A percentile compares a stretch with the other conserved stretches of the same genome.
Conservation (phyloP, 2,888 invertebrate species). For the Lasioglossum villosulum region DNA sequence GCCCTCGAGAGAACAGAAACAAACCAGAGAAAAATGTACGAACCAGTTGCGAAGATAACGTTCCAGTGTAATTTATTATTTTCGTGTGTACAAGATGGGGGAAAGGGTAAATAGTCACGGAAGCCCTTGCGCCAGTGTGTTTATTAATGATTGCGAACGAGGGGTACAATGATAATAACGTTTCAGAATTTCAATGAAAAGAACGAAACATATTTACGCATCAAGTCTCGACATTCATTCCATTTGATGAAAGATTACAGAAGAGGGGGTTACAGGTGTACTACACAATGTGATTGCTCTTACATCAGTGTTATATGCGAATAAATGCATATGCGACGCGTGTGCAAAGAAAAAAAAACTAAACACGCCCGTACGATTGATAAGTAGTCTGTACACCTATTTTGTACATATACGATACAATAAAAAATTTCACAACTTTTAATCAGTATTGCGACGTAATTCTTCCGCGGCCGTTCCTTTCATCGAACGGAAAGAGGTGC, state of each 20-base stretch:
- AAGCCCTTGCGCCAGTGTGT: slow-evolving; percentile 60
- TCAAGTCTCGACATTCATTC: slow-evolving; percentile 80
- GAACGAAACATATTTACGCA: slow-evolving; percentile 71
- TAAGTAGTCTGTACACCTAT: slow-evolving; percentile 83
- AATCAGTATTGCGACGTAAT: slow-evolving; percentile 69
- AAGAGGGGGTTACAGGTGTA: slow-evolving; percentile 74
- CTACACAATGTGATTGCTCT: slow-evolving; percentile 68
- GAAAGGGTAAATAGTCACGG: slow-evolving; percentile 62
- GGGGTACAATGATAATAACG: slow-evolving; percentile 45
- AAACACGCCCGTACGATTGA: slow-evolving; percentile 74
- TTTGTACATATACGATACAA: slow-evolving; percentile 84
- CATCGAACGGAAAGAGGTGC: slow-evolving; percentile 2
- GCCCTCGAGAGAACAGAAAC: slow-evolving; percentile 33
- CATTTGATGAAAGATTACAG: slow-evolving; percentile 78
- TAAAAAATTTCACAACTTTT: slow-evolving; percentile 83
- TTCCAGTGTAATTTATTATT: slow-evolving; percentile 74
- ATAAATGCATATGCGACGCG: slow-evolving; percentile 63
- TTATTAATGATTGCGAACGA: slow-evolving; percentile 62
- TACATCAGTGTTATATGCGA: slow-evolving; percentile 66
- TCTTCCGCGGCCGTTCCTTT: slow-evolving; percentile 59
- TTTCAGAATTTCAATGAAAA: slow-evolving; percentile 56
- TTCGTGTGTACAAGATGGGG: slow-evolving; percentile 73
- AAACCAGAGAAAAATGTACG: slow-evolving; percentile 33
- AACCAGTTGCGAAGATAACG: slow-evolving; percentile 53
- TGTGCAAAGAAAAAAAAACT: slow-evolving; percentile 52